Percentiles rank a stretch among this genome's conserved stretches.
Evolutionary conservation across 2,113 vertebrate genomes (phyloP).

Genomic region (Dicrurus megarhynchus): DNA sequence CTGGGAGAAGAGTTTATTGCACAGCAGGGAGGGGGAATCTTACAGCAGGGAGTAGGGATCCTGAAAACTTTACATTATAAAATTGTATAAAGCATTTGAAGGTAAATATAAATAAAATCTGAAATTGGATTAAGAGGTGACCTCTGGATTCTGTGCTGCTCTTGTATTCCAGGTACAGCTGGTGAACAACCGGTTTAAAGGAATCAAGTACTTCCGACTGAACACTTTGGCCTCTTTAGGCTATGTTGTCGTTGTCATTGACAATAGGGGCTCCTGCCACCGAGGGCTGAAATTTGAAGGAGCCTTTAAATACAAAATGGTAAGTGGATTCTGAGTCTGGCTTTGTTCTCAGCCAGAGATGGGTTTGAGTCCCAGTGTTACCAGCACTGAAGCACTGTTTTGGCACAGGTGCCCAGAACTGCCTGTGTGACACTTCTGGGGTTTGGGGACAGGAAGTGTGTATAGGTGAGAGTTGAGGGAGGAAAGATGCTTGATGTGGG

Average conservation of each 20-base stretch:
- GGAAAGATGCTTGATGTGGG: background rate
- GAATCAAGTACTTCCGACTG: constrained; percentile 81
- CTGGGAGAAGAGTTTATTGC: background rate
- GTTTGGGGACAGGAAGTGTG: background rate
- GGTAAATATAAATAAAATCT: background rate
- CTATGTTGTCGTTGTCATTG: constrained; percentile 81
- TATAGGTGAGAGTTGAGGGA: background rate
- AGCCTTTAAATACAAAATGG: constrained; percentile 85
- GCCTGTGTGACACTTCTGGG: background rate
- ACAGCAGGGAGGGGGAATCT: background rate
- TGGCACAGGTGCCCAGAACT: background rate
- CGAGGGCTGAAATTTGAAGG: constrained; percentile 84
- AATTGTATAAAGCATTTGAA: background rate
- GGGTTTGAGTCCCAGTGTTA: background rate
- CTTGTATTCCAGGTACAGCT: constrained; percentile 77
- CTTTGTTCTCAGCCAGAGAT: background rate
- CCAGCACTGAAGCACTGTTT: background rate
- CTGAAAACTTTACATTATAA: background rate
- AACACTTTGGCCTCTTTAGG: constrained; percentile 82
- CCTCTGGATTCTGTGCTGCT: background rate
- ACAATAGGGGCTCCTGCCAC: constrained; percentile 83
- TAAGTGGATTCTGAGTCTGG: constrained; percentile 51
- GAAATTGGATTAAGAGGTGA: background rate
- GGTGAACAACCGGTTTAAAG: constrained; percentile 83
- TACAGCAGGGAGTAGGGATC: background rate